A percentile compares a stretch with the other conserved stretches of the same genome.
These are phyloP conservation scores for Stigmatopora nigra DNA, from an alignment of 2,113 vertebrate species.

Conservation along the genomic window DNA sequence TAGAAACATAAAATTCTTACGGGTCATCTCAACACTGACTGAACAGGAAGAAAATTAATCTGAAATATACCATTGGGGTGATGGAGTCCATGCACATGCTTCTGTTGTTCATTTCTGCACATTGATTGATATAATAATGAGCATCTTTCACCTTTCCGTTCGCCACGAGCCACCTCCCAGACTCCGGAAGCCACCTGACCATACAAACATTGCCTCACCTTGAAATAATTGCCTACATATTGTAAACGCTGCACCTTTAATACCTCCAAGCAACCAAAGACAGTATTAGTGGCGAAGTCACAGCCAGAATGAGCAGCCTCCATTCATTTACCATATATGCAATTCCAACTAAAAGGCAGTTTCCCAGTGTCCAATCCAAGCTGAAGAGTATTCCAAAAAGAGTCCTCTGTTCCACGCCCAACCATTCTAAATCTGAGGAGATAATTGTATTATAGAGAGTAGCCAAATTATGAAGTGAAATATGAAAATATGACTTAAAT, in stretches of 20 bases:
- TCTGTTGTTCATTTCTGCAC: conserved; percentile 74
- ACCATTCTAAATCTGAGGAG: conserved; percentile 69
- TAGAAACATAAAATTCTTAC: not conserved
- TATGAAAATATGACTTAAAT: conserved; percentile 17
- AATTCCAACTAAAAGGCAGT: conserved; percentile 47
- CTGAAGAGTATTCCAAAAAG: conserved; percentile 62
- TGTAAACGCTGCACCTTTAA: not conserved
- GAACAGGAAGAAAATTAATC: not conserved
- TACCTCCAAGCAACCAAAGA: conserved; percentile 65
- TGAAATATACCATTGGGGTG: conserved; percentile 61
- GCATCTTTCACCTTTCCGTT: conserved; percentile 71
- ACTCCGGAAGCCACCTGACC: conserved; percentile 87
- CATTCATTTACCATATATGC: conserved; percentile 64
- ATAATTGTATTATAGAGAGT: not conserved
- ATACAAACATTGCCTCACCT: not conserved
- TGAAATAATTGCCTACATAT: not conserved
- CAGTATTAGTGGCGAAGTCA: conserved; percentile 57
- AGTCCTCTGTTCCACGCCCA: conserved; percentile 61
- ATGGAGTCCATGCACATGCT: conserved; percentile 51
- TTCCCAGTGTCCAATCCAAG: conserved; percentile 65
- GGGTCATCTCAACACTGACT: not conserved
- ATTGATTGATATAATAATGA: conserved; percentile 71
- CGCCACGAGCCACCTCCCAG: conserved; percentile 82
- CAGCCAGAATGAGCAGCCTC: conserved; percentile 62
- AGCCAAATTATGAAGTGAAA: not conserved